Conservation (phyloP, 2,888 invertebrate genomes). For the Synanthedon andrenaeformis region DNA sequence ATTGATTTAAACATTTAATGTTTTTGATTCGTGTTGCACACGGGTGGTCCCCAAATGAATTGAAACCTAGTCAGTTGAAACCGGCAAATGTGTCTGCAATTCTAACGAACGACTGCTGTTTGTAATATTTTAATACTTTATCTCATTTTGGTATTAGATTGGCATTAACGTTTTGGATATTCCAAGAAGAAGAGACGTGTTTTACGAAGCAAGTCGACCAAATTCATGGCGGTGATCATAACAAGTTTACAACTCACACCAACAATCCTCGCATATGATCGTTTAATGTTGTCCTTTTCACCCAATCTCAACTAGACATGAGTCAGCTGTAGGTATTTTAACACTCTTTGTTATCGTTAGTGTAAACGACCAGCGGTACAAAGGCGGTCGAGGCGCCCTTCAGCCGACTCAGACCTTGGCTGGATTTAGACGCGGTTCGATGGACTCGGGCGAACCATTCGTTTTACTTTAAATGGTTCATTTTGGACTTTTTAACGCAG, state of each 20-base stretch:
- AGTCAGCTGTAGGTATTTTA: constrained; percentile 44
- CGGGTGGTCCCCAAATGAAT: constrained; percentile 36
- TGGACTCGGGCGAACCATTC: constrained; percentile 47
- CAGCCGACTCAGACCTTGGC: constrained; percentile 62
- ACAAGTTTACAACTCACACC: too few relatives aligned
- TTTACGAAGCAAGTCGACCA: too few relatives aligned
- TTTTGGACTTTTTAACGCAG: constrained; percentile 47
- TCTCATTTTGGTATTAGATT: too few relatives aligned
- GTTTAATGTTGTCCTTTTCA: constrained; percentile 19
- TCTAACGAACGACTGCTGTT: background rate
- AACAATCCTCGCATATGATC: background rate
- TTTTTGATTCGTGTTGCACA: constrained; percentile 25
- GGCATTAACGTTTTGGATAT: too few relatives aligned
- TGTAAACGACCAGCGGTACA: constrained; percentile 57
- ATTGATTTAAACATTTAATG: constrained; percentile 15
- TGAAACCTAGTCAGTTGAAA: constrained; percentile 15
- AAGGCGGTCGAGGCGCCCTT: constrained; percentile 60
- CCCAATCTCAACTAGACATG: constrained; percentile 27
- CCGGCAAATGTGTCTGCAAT: constrained; percentile 10
- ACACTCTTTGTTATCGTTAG: constrained; percentile 60
- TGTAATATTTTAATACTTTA: too few relatives aligned
- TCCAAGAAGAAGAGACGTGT: too few relatives aligned
- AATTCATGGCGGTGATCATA: too few relatives aligned
- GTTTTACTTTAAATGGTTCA: constrained; percentile 49
- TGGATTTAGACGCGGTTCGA: constrained; percentile 66